These are phyloP conservation scores for Propsilocerus akamusi DNA, from an alignment of 1,140 invertebrate species.

Conservation along the genomic window DNA sequence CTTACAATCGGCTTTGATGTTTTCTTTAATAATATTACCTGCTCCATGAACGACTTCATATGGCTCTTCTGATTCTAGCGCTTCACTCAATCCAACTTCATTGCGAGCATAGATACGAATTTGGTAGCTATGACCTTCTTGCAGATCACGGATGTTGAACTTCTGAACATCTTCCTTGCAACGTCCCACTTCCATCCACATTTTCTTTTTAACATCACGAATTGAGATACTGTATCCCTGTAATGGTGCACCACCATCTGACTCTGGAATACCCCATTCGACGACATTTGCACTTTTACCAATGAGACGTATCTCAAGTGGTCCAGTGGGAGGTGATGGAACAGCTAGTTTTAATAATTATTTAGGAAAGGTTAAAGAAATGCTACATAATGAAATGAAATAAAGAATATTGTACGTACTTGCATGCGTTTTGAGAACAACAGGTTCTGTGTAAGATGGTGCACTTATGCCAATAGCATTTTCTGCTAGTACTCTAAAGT, in stretches of 20 bases:
- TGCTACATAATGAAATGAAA: too few relatives aligned
- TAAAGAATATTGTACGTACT: slow-evolving; percentile 44
- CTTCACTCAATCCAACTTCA: slow-evolving; percentile 87
- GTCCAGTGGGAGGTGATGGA: slow-evolving; percentile 75
- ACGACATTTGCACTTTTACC: slow-evolving; percentile 69
- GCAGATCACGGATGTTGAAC: slow-evolving; percentile 68
- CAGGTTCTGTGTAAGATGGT: slow-evolving; percentile 55
- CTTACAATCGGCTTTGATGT: background rate
- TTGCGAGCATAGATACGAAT: slow-evolving; percentile 85
- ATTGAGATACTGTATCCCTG: slow-evolving; percentile 85
- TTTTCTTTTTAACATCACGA: slow-evolving; percentile 74
- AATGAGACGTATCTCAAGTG: slow-evolving; percentile 64
- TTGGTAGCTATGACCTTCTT: slow-evolving; percentile 76
- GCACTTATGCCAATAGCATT: slow-evolving; percentile 72
- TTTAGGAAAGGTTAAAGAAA: background rate
- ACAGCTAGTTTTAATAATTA: slow-evolving; percentile 37
- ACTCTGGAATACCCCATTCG: slow-evolving; percentile 86
- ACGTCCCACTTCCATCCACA: slow-evolving; percentile 91
- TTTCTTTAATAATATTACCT: slow-evolving; percentile 32
- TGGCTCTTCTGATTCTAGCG: slow-evolving; percentile 81
- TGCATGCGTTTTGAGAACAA: slow-evolving; percentile 82
- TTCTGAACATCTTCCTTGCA: slow-evolving; percentile 65
- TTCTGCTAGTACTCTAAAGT: slow-evolving; percentile 83
- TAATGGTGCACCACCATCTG: slow-evolving; percentile 80
- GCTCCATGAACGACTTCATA: slow-evolving; percentile 64